Evolutionary conservation across 2,113 vertebrate species (phyloP).

Genomic region (Callospermophilus lateralis): DNA sequence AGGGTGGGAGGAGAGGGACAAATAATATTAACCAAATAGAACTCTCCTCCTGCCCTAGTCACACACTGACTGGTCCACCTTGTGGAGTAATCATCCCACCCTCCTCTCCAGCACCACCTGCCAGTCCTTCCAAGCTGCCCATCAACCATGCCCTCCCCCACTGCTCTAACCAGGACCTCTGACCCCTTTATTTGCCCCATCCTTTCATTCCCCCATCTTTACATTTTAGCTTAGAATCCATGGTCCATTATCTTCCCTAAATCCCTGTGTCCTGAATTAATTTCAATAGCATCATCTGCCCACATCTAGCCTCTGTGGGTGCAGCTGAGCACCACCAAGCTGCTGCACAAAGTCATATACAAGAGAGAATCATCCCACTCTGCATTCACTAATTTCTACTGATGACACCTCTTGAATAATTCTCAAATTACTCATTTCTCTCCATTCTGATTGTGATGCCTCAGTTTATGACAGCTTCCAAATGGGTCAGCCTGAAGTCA

Average conservation of each 20-base stretch:
- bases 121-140: neutral
- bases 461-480: neutral
- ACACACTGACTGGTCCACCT: neutral
- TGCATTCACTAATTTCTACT: neutral
- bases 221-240: neutral
- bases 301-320: neutral
- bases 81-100: neutral
- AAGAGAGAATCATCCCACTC: neutral
- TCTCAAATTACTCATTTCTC: neutral
- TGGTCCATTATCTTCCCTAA: neutral
- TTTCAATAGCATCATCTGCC: neutral
- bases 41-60: neutral
- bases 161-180: neutral
- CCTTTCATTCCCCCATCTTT: neutral
- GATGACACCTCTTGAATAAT: neutral
- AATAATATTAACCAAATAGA: neutral
- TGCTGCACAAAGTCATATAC: neutral
- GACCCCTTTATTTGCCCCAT: neutral
- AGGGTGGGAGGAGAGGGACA: neutral
- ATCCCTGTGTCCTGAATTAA: neutral
- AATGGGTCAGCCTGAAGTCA: neutral
- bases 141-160: neutral
- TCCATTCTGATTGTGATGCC: neutral
- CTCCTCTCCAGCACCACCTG: neutral
- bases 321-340: neutral